phyloP scores from a whole-genome alignment of 2,888 invertebrate genomes.

The Ctena decussata region DNA sequence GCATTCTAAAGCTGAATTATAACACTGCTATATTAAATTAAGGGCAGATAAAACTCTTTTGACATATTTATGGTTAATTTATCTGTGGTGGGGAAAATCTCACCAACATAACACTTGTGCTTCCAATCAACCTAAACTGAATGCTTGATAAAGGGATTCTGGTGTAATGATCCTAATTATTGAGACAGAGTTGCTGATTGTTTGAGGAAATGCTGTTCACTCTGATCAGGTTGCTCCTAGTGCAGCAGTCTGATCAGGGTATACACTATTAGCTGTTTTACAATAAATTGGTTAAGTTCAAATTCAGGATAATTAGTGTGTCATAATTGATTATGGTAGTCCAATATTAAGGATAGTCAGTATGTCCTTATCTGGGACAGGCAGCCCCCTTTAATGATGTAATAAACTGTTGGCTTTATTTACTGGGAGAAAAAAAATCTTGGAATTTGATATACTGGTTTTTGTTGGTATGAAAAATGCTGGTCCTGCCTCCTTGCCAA shows the following conservation, averaged over 20 bases:
- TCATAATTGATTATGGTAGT: too few species aligned
- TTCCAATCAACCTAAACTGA: not conserved
- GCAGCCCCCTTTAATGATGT: not conserved
- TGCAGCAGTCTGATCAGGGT: too few species aligned
- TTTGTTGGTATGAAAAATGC: not conserved
- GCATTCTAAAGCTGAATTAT: not conserved
- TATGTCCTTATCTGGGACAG: not conserved
- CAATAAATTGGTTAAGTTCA: too few species aligned
- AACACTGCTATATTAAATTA: not conserved
- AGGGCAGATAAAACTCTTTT: not conserved
- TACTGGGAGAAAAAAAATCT: not conserved
- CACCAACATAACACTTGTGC: not conserved
- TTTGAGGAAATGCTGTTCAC: too few species aligned
- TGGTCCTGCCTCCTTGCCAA: too few species aligned
- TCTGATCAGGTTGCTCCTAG: too few species aligned
- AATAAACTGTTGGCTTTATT: not conserved
- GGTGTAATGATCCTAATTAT: too few species aligned
- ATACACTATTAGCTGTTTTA: too few species aligned
- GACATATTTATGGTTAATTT: not conserved
- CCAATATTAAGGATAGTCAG: not conserved
- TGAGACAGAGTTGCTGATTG: too few species aligned
- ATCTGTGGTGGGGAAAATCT: not conserved
- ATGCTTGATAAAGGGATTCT: not conserved
- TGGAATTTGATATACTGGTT: not conserved
- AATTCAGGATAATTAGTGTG: too few species aligned